Base-by-base conservation (phyloP, 53 echinoderm and acorn worm species). In the Pentamera pediparva region DNA sequence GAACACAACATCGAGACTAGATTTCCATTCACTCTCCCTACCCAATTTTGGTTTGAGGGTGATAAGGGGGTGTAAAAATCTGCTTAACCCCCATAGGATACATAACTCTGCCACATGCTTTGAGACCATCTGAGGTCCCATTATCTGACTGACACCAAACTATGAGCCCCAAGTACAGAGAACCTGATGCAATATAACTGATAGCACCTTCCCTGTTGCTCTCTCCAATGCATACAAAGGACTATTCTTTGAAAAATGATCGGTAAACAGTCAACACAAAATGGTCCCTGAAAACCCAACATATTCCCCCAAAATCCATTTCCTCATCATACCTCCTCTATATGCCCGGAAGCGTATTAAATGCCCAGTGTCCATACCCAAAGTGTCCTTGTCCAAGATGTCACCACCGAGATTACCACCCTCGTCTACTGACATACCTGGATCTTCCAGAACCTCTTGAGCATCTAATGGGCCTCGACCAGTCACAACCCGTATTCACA, bases 11-110 rank as follows among this genome's bases (percentile, higher is more conserved):
- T 83, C 6, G 60, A 60, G 34, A 83, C 82, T 5, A 87, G 30
- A 28, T 82, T 81, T 32, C 81, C 58, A 47, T 86, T 86, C 12
- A 81, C 81, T 27, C 76, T 32, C 50, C 76, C 86, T 20, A 87
- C 65, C 79, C 78, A 83, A 21, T n/a, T n/a, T 87, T 87, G 12
- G 56, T 78, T 26, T 87, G 87, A 15, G 79, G 82, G 41, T 87
- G 79, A 50, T 83, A 83, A 9, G 87, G 83, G 13, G 79, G 41
- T 12, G 48, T 87, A 53, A 87, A 83, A 12, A 78, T 45, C 37
- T 78, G 77, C 37, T 63, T 34, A 79, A 75, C 7, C 79, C 75
- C 82, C 87, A 87, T 6, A 58, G 41, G 0, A 20, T 20, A 56
- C 87, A 83, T 1, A 83, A 39, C 31, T 78, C 77, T 33, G 52